Evolutionary conservation across 2,113 vertebrate genomes (phyloP).

Genomic region (Capreolus pygargus): DNA sequence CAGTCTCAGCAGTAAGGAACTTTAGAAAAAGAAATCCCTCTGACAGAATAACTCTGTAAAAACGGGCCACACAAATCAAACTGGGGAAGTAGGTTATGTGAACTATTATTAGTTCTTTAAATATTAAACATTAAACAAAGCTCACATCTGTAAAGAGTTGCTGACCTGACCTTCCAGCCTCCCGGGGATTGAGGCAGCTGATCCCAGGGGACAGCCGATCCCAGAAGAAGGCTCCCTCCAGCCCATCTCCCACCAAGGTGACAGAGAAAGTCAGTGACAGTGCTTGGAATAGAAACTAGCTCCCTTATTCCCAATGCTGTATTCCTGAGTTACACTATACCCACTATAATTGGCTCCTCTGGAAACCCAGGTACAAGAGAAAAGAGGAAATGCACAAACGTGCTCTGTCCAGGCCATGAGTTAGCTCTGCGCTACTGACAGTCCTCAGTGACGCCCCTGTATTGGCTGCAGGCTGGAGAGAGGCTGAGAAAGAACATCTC

Average conservation of each 20-base stretch:
- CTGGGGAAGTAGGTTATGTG: neutral
- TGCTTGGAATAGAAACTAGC: neutral
- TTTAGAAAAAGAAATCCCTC: conserved; percentile 28
- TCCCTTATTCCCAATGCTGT: neutral
- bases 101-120: neutral
- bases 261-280: neutral
- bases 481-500: neutral
- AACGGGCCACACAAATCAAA: neutral
- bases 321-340: neutral
- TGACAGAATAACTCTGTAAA: neutral
- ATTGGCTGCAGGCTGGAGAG: neutral
- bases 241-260: neutral
- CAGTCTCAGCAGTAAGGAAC: neutral
- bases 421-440: rapidly evolving
- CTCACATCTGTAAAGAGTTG: neutral
- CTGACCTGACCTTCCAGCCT: neutral
- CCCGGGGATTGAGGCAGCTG: neutral
- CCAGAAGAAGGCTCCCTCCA: neutral
- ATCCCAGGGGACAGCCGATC: neutral
- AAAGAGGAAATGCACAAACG: neutral
- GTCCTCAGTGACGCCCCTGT: neutral
- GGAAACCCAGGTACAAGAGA: neutral
- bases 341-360: neutral
- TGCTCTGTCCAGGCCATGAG: neutral
- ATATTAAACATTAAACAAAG: conserved; percentile 5